Conservation (phyloP, 2,888 invertebrate species). For the Lathronympha strigana region DNA sequence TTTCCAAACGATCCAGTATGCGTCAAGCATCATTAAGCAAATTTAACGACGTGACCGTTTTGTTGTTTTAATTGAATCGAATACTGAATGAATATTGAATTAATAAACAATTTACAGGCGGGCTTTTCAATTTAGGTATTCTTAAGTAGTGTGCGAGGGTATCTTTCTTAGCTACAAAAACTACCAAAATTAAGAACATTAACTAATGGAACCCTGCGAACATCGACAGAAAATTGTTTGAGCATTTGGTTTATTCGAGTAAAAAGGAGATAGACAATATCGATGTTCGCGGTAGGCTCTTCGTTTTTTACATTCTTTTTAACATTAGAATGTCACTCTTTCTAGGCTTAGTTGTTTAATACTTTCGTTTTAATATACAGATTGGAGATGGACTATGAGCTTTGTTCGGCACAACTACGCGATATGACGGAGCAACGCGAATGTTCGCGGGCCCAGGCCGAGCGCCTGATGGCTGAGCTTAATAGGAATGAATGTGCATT, state of each 20-base stretch:
- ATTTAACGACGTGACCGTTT: constrained; percentile 11
- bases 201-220: too few species aligned
- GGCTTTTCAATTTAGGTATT: background rate
- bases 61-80: constrained; percentile 8
- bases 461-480: constrained; percentile 69
- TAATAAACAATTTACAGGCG: constrained; percentile 17
- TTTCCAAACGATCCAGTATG: constrained; percentile 16
- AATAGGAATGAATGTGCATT: constrained; percentile 77
- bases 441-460: constrained; percentile 80
- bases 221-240: too few species aligned
- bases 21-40: constrained; percentile 25
- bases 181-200: too few species aligned
- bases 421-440: constrained; percentile 84
- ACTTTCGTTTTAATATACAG: constrained; percentile 54
- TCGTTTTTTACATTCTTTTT: too few species aligned
- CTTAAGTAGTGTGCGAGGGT: background rate
- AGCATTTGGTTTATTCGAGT: too few species aligned
- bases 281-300: background rate
- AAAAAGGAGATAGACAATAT: too few species aligned
- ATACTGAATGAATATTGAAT: too few species aligned
- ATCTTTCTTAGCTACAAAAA: too few species aligned
- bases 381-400: constrained; percentile 86
- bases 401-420: constrained; percentile 83
- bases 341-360: background rate
- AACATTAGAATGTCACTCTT: background rate